A percentile compares a stretch with the other conserved stretches of the same genome.
phyloP scores from a whole-genome alignment of 2,888 invertebrate genomes.

The Ophion ventricosus region DNA sequence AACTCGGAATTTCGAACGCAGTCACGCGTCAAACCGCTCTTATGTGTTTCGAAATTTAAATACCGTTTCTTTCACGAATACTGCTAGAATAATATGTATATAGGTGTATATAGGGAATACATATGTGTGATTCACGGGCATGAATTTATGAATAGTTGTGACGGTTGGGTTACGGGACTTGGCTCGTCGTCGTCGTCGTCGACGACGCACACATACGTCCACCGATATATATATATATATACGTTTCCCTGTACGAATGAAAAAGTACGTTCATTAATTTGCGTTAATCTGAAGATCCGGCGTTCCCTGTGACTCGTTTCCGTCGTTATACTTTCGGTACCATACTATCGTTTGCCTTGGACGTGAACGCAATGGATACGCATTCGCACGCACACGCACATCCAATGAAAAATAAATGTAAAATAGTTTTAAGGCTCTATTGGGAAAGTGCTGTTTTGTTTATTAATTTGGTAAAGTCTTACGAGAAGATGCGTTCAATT shows the following conservation, averaged over 20 bases:
- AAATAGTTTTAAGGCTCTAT: slow-evolving; percentile 15
- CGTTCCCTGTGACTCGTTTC: slow-evolving; percentile 37
- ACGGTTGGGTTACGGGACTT: slow-evolving; percentile 58
- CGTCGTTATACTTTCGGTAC: slow-evolving; percentile 25
- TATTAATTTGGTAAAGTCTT: slow-evolving; percentile 5
- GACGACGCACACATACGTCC: slow-evolving; percentile 7
- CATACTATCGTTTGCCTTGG: neutral
- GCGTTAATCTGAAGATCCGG: slow-evolving; percentile 47
- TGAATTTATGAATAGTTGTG: slow-evolving; percentile 7
- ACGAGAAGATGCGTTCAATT: slow-evolving; percentile 3
- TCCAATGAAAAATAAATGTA: neutral
- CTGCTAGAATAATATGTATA: slow-evolving; percentile 33
- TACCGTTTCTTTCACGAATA: slow-evolving; percentile 62
- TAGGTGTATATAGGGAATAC: too few relatives aligned
- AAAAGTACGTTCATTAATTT: slow-evolving; percentile 39
- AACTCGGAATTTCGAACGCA: slow-evolving; percentile 47
- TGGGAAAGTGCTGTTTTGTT: slow-evolving; percentile 12
- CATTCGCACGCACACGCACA: neutral
- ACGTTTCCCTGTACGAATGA: slow-evolving; percentile 7
- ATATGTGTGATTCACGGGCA: neutral
- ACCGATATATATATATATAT: slow-evolving; percentile 13
- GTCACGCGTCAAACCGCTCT: slow-evolving; percentile 26
- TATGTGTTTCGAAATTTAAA: slow-evolving; percentile 62
- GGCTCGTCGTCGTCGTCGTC: slow-evolving; percentile 23
- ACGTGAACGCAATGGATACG: neutral